Base-by-base conservation (phyloP, 2,797 vertebrate species). In the Sebastes nivosus region DNA sequence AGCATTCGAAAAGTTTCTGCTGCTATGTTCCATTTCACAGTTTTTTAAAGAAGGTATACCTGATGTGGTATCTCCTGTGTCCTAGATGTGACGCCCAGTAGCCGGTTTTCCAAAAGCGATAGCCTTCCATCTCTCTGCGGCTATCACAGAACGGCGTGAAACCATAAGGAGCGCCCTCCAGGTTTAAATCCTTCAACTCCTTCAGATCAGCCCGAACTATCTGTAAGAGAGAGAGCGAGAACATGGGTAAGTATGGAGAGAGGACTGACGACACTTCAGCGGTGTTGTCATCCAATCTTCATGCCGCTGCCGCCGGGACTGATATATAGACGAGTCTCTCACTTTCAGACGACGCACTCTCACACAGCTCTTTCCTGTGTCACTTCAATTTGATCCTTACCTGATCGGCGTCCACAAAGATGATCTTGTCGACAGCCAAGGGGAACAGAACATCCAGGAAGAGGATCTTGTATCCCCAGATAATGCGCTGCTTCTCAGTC, bases 391-490 rank as follows among this genome's bases (percentile, higher is more conserved):
- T 75, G 25, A 81, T 22, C 7, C 69, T 85, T 93, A 99, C 98
- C 97, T 99, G 98, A 91, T 99, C 98, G 14, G 98, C 98, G 61
- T 99, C 98, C 1, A 99, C 98, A 92, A 99, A 99, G 93, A 99
- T 98, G 90, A 99, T 97, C 95, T 99, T 99, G 93, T 99, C 96
- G 77, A 99, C 96, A 27, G 98, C 97, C 86, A 99, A 87, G 8
- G 98, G 98, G 89, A 99, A 99, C 75, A 99, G 97, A 83, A 99
- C 98, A 79, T 99, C 98, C 85, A 99, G 92, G 89, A 99, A 99
- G 82, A 99, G 98, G 88, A 99, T 99, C 94, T 99, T 99, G 93
- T 99, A 97, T 68, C 98, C 98, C 98, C 98, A 99, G 90, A 99
- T 99, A 79, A 98, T 97, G 46, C 98, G 96, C 86, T 99, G 98